Evolutionary conservation across 1,140 invertebrate genomes (phyloP).

Genomic region (Euwallacea similis): DNA sequence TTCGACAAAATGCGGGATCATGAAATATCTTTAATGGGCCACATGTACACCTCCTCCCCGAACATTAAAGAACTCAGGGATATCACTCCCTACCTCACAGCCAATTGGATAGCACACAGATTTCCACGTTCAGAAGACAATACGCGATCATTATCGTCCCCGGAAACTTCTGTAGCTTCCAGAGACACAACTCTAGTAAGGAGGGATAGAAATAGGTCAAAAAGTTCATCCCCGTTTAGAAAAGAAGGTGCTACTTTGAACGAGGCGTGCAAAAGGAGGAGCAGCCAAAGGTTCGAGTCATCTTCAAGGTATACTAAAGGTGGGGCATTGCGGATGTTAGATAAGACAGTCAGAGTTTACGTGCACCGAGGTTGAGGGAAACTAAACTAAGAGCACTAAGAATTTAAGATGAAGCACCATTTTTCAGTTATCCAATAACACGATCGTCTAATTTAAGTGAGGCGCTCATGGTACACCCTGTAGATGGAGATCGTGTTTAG

Average conservation of each 20-base stretch:
- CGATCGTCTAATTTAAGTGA: no score
- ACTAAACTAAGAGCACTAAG: no score
- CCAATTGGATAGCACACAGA: conserved; percentile 75
- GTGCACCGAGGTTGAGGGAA: neutral
- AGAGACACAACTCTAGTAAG: conserved; percentile 47
- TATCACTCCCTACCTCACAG: conserved; percentile 74
- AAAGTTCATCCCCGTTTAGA: conserved; percentile 55
- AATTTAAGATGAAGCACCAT: no score
- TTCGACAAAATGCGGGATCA: conserved; percentile 62
- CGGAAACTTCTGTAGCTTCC: conserved; percentile 53
- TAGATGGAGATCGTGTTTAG: no score
- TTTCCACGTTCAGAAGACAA: conserved; percentile 69
- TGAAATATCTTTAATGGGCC: conserved; percentile 68
- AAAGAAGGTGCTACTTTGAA: conserved; percentile 4
- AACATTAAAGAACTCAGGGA: conserved; percentile 75
- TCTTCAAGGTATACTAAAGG: conserved; percentile 37
- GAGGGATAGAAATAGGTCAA: conserved; percentile 48
- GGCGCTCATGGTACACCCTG: no score
- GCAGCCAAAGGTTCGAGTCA: conserved; percentile 23
- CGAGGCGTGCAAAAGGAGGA: neutral
- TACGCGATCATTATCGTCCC: conserved; percentile 62
- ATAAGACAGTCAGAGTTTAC: neutral
- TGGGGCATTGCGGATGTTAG: conserved; percentile 28
- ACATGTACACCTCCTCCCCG: conserved; percentile 80
- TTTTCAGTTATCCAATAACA: no score